These are phyloP conservation scores for Cassiopea xamachana DNA, from an alignment of 30 jellyfish, hydroid and myxozoan genomes.

Conservation along the genomic window DNA sequence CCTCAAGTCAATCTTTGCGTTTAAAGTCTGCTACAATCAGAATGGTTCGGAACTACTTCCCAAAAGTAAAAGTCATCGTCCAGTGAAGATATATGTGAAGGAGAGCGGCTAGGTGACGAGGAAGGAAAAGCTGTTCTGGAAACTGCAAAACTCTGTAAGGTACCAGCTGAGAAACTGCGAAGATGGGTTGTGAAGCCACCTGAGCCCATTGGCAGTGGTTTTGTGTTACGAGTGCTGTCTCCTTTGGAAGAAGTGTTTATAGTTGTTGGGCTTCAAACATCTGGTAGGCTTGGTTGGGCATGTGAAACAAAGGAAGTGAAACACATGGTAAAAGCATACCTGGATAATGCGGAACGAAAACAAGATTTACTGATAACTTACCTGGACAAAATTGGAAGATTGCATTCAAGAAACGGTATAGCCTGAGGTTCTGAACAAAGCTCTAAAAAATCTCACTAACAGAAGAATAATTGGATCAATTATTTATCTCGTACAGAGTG, in stretches of 20 bases:
- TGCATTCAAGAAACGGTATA: conserved; percentile 41
- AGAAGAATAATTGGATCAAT: conserved; percentile 31
- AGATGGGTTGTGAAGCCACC: conserved; percentile 44
- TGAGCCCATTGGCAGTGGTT: conserved; percentile 21
- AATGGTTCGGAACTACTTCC: conserved; percentile 1
- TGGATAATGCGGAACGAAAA: conserved; percentile 22
- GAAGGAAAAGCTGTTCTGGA: neutral
- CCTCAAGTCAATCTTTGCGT: neutral
- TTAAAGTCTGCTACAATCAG: neutral
- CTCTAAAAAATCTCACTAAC: conserved; percentile 37
- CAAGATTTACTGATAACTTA: conserved; percentile 34
- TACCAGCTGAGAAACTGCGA: conserved; percentile 29
- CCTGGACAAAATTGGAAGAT: conserved; percentile 73
- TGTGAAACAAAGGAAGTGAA: conserved; percentile 20
- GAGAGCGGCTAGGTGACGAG: neutral
- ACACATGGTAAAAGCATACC: conserved; percentile 42
- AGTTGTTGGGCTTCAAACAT: conserved; percentile 17
- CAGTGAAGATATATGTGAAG: neutral
- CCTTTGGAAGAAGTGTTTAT: conserved; percentile 16
- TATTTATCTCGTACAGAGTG: conserved; percentile 18
- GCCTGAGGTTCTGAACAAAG: conserved; percentile 65
- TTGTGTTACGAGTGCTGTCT: neutral
- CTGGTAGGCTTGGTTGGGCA: conserved; percentile 27
- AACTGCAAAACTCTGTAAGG: neutral
- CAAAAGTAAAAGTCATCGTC: neutral